Evolutionary conservation across 2,888 invertebrate species (phyloP).

Genomic region (Dryobota labecula): DNA sequence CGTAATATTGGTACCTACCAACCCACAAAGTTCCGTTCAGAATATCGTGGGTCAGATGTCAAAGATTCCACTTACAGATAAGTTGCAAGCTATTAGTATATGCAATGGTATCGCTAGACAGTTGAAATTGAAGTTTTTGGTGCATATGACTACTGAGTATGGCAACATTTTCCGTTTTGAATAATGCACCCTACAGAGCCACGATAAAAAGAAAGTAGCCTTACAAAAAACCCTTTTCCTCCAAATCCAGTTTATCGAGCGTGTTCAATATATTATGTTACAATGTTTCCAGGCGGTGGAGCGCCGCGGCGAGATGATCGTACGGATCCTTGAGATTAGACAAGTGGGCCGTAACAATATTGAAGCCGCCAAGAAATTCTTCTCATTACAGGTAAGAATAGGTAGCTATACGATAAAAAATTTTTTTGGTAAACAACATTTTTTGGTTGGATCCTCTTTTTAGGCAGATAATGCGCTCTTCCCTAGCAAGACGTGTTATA

Average conservation of each 20-base stretch:
- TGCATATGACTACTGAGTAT: no score
- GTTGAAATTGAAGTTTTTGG: background rate
- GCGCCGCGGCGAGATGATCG: slow-evolving; percentile 98
- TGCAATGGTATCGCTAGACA: background rate
- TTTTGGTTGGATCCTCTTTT: no score
- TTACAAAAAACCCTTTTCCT: background rate
- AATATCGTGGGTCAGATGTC: no score
- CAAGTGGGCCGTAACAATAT: slow-evolving; percentile 96
- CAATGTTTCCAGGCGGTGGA: slow-evolving; percentile 93
- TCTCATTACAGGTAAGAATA: slow-evolving; percentile 93
- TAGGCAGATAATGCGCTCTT: no score
- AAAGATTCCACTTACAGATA: background rate
- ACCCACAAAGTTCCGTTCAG: background rate
- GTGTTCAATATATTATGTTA: slow-evolving; percentile 43
- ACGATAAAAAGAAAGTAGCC: slow-evolving; percentile 6
- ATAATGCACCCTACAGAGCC: background rate
- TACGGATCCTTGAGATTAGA: slow-evolving; percentile 96
- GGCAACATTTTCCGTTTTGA: background rate
- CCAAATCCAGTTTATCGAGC: slow-evolving; percentile 25
- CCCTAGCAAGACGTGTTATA: no score
- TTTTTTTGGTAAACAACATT: no score
- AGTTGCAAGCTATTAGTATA: background rate
- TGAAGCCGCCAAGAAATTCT: slow-evolving; percentile 96
- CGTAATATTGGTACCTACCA: background rate
- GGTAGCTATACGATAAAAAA: no score